These are phyloP conservation scores for Drosophila falleni DNA, from an alignment of 2,888 invertebrate genomes.

Conservation along the genomic window DNA sequence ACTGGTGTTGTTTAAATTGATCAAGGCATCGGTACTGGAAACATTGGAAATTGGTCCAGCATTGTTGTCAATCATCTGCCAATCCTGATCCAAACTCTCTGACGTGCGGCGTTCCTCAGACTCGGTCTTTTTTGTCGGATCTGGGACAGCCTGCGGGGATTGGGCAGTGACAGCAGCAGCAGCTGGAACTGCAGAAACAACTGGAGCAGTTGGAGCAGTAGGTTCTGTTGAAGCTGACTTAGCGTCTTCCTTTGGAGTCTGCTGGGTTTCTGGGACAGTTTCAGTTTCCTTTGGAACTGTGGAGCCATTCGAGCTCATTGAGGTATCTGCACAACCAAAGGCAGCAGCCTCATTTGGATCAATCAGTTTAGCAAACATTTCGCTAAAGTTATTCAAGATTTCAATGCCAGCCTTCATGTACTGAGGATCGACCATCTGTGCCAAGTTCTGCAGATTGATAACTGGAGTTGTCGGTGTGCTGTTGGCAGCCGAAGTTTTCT, in stretches of 20 bases:
- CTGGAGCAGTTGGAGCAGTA: slow-evolving; percentile 4
- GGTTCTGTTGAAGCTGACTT: background rate
- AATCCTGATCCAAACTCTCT: slow-evolving; percentile 76
- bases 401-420: slow-evolving; percentile 84
- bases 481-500: slow-evolving; percentile 8
- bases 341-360: slow-evolving; percentile 76
- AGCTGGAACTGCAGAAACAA: slow-evolving; percentile 15
- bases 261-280: slow-evolving; percentile 18
- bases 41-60: slow-evolving; percentile 36
- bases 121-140: slow-evolving; percentile 14
- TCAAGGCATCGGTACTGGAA: slow-evolving; percentile 49
- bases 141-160: slow-evolving; percentile 14
- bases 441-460: slow-evolving; percentile 67
- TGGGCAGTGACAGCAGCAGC: slow-evolving; percentile 7
- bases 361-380: slow-evolving; percentile 84
- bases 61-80: slow-evolving; percentile 82
- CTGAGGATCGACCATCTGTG: slow-evolving; percentile 80
- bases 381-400: slow-evolving; percentile 84
- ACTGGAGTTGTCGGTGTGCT: slow-evolving; percentile 59
- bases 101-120: slow-evolving; percentile 51
- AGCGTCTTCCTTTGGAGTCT: slow-evolving; percentile 3
- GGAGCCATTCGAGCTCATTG: slow-evolving; percentile 34
- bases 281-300: slow-evolving; percentile 24
- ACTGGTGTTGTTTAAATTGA: slow-evolving; percentile 54
- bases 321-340: slow-evolving; percentile 41